These are phyloP conservation scores for Amazona vittata DNA, from an alignment of 2,113 vertebrate genomes.

Conservation along the genomic window DNA sequence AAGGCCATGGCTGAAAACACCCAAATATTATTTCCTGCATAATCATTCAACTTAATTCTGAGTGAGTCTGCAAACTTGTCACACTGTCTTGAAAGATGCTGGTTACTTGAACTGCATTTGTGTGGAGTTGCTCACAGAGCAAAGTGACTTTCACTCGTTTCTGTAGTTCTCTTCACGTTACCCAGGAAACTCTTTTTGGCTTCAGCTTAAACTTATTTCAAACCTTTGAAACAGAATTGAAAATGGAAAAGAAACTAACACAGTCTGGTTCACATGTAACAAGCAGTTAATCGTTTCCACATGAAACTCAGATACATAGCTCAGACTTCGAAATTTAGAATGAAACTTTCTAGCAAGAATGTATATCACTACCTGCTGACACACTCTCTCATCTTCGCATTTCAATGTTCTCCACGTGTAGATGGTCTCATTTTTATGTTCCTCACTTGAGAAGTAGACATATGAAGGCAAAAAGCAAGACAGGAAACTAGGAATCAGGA, in stretches of 20 bases:
- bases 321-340: background rate
- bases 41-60: background rate
- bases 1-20: background rate
- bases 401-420: background rate
- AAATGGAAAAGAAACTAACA: background rate
- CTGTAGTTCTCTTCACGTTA: background rate
- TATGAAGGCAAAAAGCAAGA: background rate
- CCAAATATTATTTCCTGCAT: background rate
- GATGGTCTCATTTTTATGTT: background rate
- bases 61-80: background rate
- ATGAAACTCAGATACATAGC: background rate
- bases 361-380: background rate
- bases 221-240: background rate
- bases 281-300: background rate
- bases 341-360: background rate
- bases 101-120: background rate
- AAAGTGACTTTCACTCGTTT: background rate
- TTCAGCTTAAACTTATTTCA: background rate
- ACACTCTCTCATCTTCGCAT: background rate
- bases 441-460: background rate
- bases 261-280: background rate
- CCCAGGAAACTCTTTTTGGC: background rate
- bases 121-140: background rate
- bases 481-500: background rate
- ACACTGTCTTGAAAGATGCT: background rate